Evolutionary conservation across 2,113 vertebrate species (phyloP).

Genomic region (Poecile atricapillus): DNA sequence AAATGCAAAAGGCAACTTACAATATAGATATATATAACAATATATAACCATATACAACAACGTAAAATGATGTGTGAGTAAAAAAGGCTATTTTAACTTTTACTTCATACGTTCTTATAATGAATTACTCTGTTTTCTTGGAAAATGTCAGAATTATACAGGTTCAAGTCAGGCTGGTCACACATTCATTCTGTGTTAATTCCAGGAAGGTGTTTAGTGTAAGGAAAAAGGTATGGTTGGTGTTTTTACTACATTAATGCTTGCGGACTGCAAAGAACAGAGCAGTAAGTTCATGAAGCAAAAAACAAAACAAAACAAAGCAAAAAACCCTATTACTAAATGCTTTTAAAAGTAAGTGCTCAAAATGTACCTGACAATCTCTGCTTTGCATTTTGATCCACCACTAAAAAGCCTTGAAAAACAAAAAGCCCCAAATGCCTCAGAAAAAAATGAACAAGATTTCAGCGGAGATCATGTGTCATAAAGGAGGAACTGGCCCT

Average conservation of each 20-base stretch:
- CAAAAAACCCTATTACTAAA: neutral
- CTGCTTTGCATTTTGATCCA: neutral
- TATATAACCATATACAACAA: neutral
- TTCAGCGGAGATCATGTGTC: neutral
- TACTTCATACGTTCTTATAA: neutral
- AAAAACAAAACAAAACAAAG: neutral
- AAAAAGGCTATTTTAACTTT: neutral
- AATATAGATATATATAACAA: neutral
- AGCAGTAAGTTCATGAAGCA: neutral
- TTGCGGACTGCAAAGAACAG: neutral
- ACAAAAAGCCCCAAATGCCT: neutral
- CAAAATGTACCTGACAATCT: neutral
- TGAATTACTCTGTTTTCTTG: neutral
- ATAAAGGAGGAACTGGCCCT: neutral
- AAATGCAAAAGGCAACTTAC: neutral
- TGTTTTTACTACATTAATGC: neutral
- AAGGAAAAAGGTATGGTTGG: neutral
- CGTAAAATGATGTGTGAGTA: neutral
- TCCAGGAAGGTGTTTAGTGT: neutral
- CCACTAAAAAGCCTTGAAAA: neutral
- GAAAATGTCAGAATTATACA: neutral
- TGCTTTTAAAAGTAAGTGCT: neutral
- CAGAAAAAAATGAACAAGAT: neutral
- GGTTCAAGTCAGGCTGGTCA: neutral
- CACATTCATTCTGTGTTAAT: neutral